These are phyloP conservation scores for Caenorhabditis sulstoni DNA, from an alignment of 2,888 invertebrate species.

Conservation along the genomic window DNA sequence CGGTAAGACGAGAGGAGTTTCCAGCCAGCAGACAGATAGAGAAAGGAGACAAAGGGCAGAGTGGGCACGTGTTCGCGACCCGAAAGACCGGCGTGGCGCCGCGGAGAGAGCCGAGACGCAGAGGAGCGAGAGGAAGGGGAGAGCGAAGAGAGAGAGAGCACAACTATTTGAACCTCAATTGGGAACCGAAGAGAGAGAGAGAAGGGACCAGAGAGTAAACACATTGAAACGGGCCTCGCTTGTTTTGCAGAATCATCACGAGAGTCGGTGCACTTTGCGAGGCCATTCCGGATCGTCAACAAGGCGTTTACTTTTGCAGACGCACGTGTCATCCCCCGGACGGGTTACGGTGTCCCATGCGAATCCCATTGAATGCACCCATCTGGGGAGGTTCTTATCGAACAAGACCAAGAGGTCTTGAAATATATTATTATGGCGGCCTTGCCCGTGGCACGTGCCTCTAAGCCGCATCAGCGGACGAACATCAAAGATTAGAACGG, in stretches of 20 bases:
- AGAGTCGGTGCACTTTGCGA: conserved; percentile 38
- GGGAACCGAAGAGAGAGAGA: not conserved
- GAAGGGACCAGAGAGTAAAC: conserved; percentile 9
- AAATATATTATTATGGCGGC: conserved; percentile 27
- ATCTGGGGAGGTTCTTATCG: no score
- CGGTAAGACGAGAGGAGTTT: conserved; percentile 33
- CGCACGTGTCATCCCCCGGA: not conserved
- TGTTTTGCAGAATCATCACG: conserved; percentile 47
- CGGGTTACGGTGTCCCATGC: no score
- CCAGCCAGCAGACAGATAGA: conserved; percentile 24
- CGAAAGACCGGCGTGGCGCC: conserved; percentile 28
- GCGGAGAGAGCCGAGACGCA: conserved; percentile 16
- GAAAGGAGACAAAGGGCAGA: conserved; percentile 34
- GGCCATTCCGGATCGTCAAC: conserved; percentile 25
- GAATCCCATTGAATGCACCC: not conserved
- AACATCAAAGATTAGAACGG: conserved; percentile 46
- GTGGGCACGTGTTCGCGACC: conserved; percentile 53
- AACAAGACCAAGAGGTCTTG: conserved; percentile 6
- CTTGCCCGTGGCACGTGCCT: conserved; percentile 33
- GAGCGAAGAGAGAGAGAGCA: conserved; percentile 30
- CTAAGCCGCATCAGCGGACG: conserved; percentile 19
- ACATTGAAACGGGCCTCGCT: not conserved
- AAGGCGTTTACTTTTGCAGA: conserved; percentile 36
- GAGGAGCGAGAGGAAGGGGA: conserved; percentile 15
- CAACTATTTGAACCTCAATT: conserved; percentile 43